Evolutionary conservation across 1,140 invertebrate genomes (phyloP).

Genomic region (Ganaspis sp.): DNA sequence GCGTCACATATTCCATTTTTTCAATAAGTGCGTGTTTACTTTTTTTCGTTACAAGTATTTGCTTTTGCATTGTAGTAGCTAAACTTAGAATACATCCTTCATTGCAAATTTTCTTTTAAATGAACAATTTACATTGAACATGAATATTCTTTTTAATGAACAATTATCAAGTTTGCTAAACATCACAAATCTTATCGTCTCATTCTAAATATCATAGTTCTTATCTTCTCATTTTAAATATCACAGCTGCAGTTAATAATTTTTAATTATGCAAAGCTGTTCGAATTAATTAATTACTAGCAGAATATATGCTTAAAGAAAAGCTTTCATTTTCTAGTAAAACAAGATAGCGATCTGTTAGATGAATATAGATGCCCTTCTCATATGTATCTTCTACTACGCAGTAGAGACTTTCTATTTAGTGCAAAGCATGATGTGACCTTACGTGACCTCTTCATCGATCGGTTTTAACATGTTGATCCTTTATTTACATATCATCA

Average conservation of each 20-base stretch:
- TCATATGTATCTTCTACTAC: slow-evolving; percentile 35
- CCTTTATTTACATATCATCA: slow-evolving; percentile 51
- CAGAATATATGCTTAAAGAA: not conserved
- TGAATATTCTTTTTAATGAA: too few species aligned
- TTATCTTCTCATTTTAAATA: too few species aligned
- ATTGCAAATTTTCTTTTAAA: too few species aligned
- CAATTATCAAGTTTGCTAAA: too few species aligned
- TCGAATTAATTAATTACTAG: not conserved
- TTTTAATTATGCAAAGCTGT: not conserved
- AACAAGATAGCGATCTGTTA: not conserved
- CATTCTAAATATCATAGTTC: too few species aligned
- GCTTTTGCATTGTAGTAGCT: too few species aligned
- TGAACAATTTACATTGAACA: too few species aligned
- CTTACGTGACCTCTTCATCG: slow-evolving; percentile 58
- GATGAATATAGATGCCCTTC: slow-evolving; percentile 1
- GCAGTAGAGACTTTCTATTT: slow-evolving; percentile 67
- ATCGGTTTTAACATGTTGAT: slow-evolving; percentile 53
- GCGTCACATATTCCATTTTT: too few species aligned
- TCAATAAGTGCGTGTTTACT: too few species aligned
- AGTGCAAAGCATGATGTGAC: slow-evolving; percentile 66
- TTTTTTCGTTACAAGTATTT: too few species aligned
- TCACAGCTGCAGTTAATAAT: not conserved
- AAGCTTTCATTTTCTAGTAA: not conserved
- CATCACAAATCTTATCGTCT: too few species aligned
- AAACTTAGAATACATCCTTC: too few species aligned